A percentile compares a stretch with the other conserved stretches of the same genome.
These are phyloP conservation scores for Daubentonia madagascariensis DNA, from an alignment of 2,113 vertebrate genomes.

Conservation along the genomic window DNA sequence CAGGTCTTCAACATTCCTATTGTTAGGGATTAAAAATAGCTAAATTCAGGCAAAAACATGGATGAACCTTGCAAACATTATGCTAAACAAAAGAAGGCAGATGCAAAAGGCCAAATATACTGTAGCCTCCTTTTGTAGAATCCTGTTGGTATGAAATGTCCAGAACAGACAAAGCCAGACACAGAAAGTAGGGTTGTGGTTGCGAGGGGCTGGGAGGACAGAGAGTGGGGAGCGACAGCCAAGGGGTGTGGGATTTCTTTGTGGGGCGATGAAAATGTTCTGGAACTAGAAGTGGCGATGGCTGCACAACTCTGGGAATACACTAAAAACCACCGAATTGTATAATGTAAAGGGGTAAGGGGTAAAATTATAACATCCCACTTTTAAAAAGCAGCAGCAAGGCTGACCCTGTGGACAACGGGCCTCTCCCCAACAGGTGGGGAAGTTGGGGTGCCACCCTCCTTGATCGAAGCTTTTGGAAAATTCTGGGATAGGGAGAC, in stretches of 20 bases:
- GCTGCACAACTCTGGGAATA: background rate
- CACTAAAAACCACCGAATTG: background rate
- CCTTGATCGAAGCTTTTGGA: background rate
- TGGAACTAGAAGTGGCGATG: background rate
- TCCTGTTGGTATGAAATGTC: background rate
- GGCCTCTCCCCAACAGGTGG: background rate
- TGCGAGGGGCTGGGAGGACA: background rate
- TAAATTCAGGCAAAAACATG: background rate
- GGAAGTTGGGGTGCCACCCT: background rate
- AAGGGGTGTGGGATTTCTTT: background rate
- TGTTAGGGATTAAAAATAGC: background rate
- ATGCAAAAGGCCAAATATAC: background rate
- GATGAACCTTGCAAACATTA: background rate
- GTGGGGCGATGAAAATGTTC: background rate
- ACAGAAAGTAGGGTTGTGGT: background rate
- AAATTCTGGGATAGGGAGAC: background rate
- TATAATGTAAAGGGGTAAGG: background rate
- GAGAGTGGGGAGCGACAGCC: background rate
- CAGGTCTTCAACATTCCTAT: background rate
- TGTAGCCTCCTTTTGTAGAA: background rate
- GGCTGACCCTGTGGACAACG: background rate
- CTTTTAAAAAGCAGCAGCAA: background rate
- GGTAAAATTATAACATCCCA: background rate
- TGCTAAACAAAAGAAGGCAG: background rate
- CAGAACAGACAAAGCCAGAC: background rate